Evolutionary conservation across 2,797 vertebrate genomes (phyloP), one percentile per base, ranked within the genome.

Genomic region (Cottoperca gobio): DNA sequence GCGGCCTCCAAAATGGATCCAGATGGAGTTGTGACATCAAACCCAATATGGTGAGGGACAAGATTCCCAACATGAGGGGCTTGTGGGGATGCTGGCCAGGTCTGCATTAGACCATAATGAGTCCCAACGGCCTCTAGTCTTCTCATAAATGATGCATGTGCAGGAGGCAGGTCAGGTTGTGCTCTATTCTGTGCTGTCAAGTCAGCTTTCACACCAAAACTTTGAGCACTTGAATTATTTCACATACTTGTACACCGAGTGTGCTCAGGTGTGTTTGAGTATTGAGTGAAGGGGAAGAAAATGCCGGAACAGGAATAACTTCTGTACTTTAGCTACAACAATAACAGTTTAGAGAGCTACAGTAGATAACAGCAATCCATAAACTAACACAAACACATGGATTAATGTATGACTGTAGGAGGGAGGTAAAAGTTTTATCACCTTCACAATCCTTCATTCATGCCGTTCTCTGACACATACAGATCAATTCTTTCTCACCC

Each of bases 11-110:
- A 73, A 84, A 89, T 78, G 85, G 70, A 85, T 86, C 87, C 85
- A 88, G 86, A 89, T 81, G 86, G 86, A 84, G 75, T 81, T 76
- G 87, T 86, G 90, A 91, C 90, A 88, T 91, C 91, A 88, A 90
- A 73, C 48, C 69, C 86, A 84, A 81, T 86, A 88, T 81, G 89
- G 84, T 78, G 58, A 84, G 83, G 85, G 83, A 91, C 84, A 74
- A 60, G 61, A 81, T 65, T 75, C 64, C 68, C 73, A 63, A 87
- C 75, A 81, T 81, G 76, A 88, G 85, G 85, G 73, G 71, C 61
- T 89, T 73, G 79, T 31, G 42, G 68, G 78, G 81, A 86, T 1
- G 14, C 54, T 4, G 57, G 87, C 82, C 87, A 85, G 84, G 79
- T 84, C 82, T 82, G 73, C 70, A 70, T 86, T 81, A 79, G 76